Conservation (phyloP, 2,888 invertebrate genomes). For the Pterostichus madidus region DNA sequence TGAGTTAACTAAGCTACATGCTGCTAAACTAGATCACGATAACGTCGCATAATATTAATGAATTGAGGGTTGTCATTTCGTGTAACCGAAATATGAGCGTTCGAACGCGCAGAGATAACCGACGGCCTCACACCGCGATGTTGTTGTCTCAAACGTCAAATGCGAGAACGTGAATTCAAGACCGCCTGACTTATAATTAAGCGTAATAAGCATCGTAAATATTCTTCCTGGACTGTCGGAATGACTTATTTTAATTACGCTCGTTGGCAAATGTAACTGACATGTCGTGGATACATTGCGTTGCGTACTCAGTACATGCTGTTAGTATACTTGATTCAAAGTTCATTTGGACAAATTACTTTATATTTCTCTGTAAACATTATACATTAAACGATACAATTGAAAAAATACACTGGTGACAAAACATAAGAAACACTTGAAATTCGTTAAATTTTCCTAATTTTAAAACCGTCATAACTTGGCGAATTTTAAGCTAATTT, state of each 20-base stretch:
- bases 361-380: too few species aligned
- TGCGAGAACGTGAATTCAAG: background rate
- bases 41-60: slow-evolving; percentile 66
- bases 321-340: background rate
- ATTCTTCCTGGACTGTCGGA: slow-evolving; percentile 42
- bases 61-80: slow-evolving; percentile 66
- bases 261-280: slow-evolving; percentile 55
- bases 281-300: slow-evolving; percentile 48
- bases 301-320: background rate
- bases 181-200: slow-evolving; percentile 6
- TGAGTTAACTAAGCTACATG: slow-evolving; percentile 57
- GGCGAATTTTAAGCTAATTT: too few species aligned
- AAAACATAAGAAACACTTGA: too few species aligned
- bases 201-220: slow-evolving; percentile 54
- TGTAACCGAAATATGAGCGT: slow-evolving; percentile 62
- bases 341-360: too few species aligned
- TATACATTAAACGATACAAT: too few species aligned
- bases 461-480: too few species aligned
- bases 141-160: background rate
- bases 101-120: background rate
- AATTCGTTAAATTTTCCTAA: too few species aligned
- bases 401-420: too few species aligned
- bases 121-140: background rate
- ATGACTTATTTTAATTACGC: slow-evolving; percentile 63
- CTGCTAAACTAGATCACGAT: slow-evolving; percentile 67